These are phyloP conservation scores for Lerista edwardsae DNA, from an alignment of 2,797 vertebrate species.

Conservation along the genomic window DNA sequence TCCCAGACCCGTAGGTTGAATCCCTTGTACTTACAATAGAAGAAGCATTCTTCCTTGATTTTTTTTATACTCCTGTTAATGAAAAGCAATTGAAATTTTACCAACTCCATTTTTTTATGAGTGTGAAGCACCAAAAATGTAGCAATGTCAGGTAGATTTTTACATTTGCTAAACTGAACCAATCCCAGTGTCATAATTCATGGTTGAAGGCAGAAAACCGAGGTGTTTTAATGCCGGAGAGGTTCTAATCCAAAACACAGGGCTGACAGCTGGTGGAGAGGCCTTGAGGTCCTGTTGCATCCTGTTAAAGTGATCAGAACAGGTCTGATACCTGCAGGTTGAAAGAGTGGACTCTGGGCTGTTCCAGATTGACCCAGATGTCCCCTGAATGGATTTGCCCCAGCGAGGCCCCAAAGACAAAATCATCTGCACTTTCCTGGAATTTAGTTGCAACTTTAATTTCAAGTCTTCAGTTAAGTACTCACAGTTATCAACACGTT, in stretches of 20 bases:
- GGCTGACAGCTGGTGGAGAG: background rate
- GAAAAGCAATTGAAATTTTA: background rate
- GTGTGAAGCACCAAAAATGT: background rate
- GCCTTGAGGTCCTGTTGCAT: background rate
- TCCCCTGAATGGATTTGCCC: background rate
- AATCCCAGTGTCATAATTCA: background rate
- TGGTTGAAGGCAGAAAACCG: background rate
- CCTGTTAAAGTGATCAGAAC: background rate
- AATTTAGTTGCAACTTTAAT: background rate
- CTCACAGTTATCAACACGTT: background rate
- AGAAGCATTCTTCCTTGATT: background rate
- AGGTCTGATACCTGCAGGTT: background rate
- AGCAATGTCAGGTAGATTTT: background rate
- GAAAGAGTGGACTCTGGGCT: background rate
- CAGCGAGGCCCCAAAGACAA: background rate
- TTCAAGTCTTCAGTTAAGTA: constrained; percentile 48
- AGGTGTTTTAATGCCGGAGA: no score
- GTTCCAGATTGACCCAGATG: background rate
- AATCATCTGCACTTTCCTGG: background rate
- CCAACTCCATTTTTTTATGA: background rate
- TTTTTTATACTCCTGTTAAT: background rate
- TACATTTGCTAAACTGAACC: background rate
- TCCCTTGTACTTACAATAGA: background rate
- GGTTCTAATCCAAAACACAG: background rate
- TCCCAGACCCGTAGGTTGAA: background rate